Conservation (phyloP, 2,888 invertebrate genomes). For the Carcina quercana region DNA sequence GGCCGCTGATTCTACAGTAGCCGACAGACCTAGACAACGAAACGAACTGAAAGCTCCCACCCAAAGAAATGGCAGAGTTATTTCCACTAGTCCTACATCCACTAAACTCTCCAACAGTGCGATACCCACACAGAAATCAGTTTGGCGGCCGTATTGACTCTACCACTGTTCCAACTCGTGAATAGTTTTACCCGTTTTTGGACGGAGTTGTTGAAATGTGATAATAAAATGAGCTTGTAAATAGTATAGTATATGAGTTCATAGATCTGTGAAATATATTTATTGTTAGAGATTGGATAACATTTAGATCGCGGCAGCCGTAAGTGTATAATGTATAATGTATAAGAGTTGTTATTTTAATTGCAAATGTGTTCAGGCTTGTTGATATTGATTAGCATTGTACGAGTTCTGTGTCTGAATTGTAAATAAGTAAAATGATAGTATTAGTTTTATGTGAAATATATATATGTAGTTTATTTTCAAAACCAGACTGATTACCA, state of each 20-base stretch:
- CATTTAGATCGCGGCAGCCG: constrained; percentile 5
- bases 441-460: constrained; percentile 19
- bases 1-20: constrained; percentile 76
- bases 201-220: constrained; percentile 59
- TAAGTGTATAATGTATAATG: constrained; percentile 24
- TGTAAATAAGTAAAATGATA: constrained; percentile 21
- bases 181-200: constrained; percentile 32
- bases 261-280: constrained; percentile 52
- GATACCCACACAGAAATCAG: constrained; percentile 77
- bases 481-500: constrained; percentile 58
- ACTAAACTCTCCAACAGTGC: constrained; percentile 74
- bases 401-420: no score
- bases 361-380: constrained; percentile 63
- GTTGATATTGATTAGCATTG: constrained; percentile 30
- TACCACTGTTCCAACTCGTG: constrained; percentile 28
- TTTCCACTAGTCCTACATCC: constrained; percentile 66
- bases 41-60: constrained; percentile 78
- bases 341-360: constrained; percentile 47
- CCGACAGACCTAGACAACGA: constrained; percentile 55
- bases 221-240: constrained; percentile 71
- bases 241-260: constrained; percentile 45
- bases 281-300: constrained; percentile 44
- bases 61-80: constrained; percentile 59
- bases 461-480: constrained; percentile 19
- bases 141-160: constrained; percentile 83